Evolutionary conservation across 2,797 vertebrate species (phyloP), one percentile per base, ranked within the genome.

Genomic region (Leucoraja ocellata): DNA sequence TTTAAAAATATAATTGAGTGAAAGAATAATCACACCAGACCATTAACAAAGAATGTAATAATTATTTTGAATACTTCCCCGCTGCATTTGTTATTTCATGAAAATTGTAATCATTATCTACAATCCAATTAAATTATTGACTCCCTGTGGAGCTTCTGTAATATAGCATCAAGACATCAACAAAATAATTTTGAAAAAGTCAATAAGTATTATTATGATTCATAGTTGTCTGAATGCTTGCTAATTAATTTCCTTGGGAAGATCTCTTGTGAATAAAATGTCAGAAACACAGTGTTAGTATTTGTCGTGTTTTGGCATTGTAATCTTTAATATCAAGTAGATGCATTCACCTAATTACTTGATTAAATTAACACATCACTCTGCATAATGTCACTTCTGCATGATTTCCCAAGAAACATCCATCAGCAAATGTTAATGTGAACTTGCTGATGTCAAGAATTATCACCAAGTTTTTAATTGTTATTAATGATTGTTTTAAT

Each of bases 181-280:
- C 73, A 92, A 76, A 92, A 92, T 54, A 92, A 74, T 74, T 46
- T 91, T 91, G 36, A 73, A 54, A 58, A 73, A 28, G 36, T 92
- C 90, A 92, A 74, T 92, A 76, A 76, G 23, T 76, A 92, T 92
- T 74, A 92, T 92, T 54, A 76, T 54, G 90, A 92, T 92, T 92
- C 90, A 92, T 76, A 54, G 32, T 14, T 76, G 14, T 54, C 73
- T 74, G 90, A 58, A 76, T 25, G 68, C 9, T 54, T 74, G 25
- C 23, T 54, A 92, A 74, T 92, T 76, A 76, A 92, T 76, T 92
- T 74, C 25, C 71, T 54, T 92, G 36, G 39, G 23, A 76, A 46
- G 25, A 58, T 92, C 90, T 92, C 90, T 46, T 76, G 68, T 76
- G 90, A 71, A 73, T 76, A 74, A 92, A 74, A 76, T 92, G 46